phyloP scores from a whole-genome alignment of 2,888 invertebrate genomes.

The Napeogenes inachia region DNA sequence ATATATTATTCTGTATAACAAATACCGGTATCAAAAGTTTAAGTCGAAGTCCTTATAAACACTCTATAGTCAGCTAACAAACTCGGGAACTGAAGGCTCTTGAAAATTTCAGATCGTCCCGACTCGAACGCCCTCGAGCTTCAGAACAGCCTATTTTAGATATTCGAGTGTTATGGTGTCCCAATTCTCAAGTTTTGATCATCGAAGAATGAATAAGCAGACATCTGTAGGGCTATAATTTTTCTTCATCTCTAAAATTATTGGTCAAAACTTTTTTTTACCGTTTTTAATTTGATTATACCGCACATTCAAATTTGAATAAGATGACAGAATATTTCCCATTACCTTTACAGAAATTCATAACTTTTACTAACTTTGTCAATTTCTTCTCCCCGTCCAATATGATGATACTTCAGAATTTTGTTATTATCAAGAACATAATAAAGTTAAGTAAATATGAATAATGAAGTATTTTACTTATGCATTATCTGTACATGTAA shows the following conservation, averaged over 20 bases:
- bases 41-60: constrained; percentile 27
- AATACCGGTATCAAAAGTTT: constrained; percentile 24
- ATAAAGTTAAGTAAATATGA: constrained; percentile 9
- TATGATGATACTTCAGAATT: constrained; percentile 5
- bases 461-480: constrained; percentile 25
- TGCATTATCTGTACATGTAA: constrained; percentile 17
- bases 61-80: constrained; percentile 46
- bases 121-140: constrained; percentile 46
- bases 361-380: constrained; percentile 9
- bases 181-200: constrained; percentile 35
- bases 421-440: neutral
- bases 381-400: neutral
- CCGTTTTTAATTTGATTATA: neutral
- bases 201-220: constrained; percentile 4
- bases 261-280: neutral
- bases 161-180: constrained; percentile 41
- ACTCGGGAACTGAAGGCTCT: constrained; percentile 44
- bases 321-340: constrained; percentile 7
- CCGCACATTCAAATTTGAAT: constrained; percentile 8
- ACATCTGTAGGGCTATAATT: neutral
- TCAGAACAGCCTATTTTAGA: constrained; percentile 53
- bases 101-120: constrained; percentile 46
- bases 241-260: neutral
- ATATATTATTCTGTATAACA: neutral
- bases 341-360: constrained; percentile 13